A percentile compares a stretch with the other conserved stretches of the same genome.
Conservation (phyloP, 2,797 vertebrate species). For the Acanthopagrus latus region DNA sequence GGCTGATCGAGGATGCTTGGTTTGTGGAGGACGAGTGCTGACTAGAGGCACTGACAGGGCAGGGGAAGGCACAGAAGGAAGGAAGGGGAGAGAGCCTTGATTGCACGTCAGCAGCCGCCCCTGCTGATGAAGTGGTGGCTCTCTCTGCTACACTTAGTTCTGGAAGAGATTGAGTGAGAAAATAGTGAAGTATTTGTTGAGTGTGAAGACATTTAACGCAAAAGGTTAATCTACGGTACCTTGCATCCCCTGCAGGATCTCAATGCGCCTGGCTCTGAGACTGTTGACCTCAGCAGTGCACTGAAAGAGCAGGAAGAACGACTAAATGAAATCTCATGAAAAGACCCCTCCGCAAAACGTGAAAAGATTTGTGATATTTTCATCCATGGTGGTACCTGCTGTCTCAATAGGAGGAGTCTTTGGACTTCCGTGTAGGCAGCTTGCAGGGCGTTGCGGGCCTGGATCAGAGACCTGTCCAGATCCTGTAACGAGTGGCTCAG, state of each 20-base stretch:
- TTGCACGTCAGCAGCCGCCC: neutral
- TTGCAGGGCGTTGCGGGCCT: slow-evolving; percentile 88
- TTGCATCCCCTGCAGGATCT: slow-evolving; percentile 93
- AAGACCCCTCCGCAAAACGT: neutral
- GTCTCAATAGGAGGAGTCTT: slow-evolving; percentile 88
- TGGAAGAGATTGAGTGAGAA: slow-evolving; percentile 35
- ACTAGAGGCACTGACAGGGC: slow-evolving; percentile 4
- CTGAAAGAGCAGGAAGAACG: slow-evolving; percentile 74
- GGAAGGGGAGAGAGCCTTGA: slow-evolving; percentile 28
- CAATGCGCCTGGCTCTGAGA: slow-evolving; percentile 91
- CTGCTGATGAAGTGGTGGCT: slow-evolving; percentile 12
- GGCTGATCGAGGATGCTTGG: neutral
- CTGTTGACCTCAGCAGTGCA: slow-evolving; percentile 90
- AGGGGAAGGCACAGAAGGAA: neutral
- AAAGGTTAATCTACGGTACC: slow-evolving; percentile 74
- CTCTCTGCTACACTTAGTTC: slow-evolving; percentile 28
- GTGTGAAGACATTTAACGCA: neutral
- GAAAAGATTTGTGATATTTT: neutral
- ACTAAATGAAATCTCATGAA: neutral
- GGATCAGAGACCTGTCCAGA: slow-evolving; percentile 88
- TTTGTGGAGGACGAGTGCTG: slow-evolving; percentile 15
- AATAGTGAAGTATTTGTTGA: neutral
- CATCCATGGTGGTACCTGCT: slow-evolving; percentile 85
- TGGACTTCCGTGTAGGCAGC: slow-evolving; percentile 92
- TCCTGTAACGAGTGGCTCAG: slow-evolving; percentile 88